These are phyloP conservation scores for Brevimyrus niger DNA, from an alignment of 2,113 vertebrate species.

Conservation along the genomic window DNA sequence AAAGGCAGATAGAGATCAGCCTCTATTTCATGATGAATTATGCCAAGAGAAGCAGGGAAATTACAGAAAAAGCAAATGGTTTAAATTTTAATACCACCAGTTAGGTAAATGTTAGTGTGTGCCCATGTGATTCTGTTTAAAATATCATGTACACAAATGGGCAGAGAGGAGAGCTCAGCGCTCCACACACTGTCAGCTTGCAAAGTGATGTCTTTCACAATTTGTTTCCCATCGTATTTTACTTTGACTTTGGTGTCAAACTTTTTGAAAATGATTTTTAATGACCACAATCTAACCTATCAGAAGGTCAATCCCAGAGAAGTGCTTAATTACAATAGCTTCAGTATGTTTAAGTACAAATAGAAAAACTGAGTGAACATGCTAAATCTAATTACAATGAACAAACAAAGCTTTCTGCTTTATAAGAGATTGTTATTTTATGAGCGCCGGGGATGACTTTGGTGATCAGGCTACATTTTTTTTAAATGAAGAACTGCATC, in stretches of 20 bases:
- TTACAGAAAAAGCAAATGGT: constrained; percentile 46
- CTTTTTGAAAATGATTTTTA: neutral
- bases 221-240: neutral
- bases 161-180: neutral
- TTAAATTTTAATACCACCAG: constrained; percentile 48
- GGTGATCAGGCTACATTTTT: neutral
- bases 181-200: neutral
- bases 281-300: neutral
- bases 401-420: neutral
- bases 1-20: constrained; percentile 59
- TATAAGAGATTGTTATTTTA: neutral
- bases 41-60: constrained; percentile 51
- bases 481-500: neutral
- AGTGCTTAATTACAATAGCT: neutral
- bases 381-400: neutral
- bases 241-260: neutral
- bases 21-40: constrained; percentile 57
- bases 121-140: constrained; percentile 39
- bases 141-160: neutral
- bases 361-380: neutral
- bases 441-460: neutral
- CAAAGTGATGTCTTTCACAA: neutral
- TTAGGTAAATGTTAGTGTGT: constrained; percentile 41
- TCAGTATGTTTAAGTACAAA: neutral
- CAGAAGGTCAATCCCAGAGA: neutral